Evolutionary conservation across 2,888 invertebrate species (phyloP).

Genomic region (Crossocerus cetratus): DNA sequence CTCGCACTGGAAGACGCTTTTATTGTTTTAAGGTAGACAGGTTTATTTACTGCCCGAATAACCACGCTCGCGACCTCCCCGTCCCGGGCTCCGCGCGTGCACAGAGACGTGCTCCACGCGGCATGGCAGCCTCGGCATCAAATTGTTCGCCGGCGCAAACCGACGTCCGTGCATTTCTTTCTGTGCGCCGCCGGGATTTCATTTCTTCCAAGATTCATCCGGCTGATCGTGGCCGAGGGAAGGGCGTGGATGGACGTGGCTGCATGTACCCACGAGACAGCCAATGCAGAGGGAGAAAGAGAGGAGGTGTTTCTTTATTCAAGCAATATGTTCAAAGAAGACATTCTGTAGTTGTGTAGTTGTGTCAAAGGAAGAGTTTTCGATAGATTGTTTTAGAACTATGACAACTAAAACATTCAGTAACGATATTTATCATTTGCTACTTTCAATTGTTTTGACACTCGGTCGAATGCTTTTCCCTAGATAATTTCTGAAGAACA

Average conservation of each 20-base stretch:
- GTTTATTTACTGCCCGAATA: constrained; percentile 73
- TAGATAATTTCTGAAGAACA: too few species aligned
- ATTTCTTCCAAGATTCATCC: constrained; percentile 49
- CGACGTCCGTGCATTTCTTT: constrained; percentile 48
- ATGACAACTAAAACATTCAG: too few species aligned
- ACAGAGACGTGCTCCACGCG: background rate
- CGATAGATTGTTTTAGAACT: too few species aligned
- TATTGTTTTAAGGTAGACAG: constrained; percentile 73
- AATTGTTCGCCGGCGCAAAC: constrained; percentile 52
- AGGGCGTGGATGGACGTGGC: background rate
- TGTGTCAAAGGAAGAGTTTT: too few species aligned
- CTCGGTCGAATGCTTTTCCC: too few species aligned
- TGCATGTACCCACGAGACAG: too few species aligned
- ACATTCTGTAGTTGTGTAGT: too few species aligned
- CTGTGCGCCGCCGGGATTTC: constrained; percentile 30
- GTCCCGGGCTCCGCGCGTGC: background rate
- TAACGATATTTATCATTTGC: too few species aligned
- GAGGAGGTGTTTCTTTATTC: too few species aligned
- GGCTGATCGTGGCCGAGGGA: constrained; percentile 24
- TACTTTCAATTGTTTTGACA: too few species aligned
- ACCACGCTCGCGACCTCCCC: constrained; percentile 54
- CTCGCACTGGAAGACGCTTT: constrained; percentile 64
- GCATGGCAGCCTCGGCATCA: constrained; percentile 42
- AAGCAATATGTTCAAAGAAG: too few species aligned
- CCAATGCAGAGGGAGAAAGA: too few species aligned